Percentiles rank a stretch among this genome's conserved stretches.
Evolutionary conservation across 2,113 vertebrate genomes (phyloP).

Genomic region (Odocoileus virginianus): DNA sequence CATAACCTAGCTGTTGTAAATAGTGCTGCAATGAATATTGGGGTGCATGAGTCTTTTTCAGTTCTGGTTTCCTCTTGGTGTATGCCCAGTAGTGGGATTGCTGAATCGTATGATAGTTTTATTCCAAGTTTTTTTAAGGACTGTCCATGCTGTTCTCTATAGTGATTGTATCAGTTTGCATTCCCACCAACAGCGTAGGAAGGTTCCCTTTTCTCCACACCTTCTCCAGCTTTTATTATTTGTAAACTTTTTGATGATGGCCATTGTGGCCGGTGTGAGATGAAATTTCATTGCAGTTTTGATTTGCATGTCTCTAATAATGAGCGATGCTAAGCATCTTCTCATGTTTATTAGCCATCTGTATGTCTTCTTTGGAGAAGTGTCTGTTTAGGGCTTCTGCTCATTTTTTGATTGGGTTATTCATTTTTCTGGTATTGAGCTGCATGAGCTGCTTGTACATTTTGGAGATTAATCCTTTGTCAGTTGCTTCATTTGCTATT

Average conservation of each 20-base stretch:
- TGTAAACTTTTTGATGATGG: neutral
- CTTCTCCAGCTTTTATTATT: neutral
- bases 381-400: neutral
- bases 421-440: neutral
- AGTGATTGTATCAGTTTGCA: neutral
- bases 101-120: neutral
- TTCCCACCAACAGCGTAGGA: neutral
- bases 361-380: neutral
- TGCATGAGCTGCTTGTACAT: neutral
- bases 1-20: neutral
- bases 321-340: neutral
- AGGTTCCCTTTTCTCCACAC: neutral
- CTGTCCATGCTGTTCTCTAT: neutral
- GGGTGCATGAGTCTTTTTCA: neutral
- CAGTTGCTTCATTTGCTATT: neutral
- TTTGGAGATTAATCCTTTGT: neutral
- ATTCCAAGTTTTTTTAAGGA: neutral
- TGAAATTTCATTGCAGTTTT: neutral
- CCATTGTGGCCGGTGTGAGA: neutral
- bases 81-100: neutral
- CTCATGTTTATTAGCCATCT: neutral
- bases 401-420: neutral
- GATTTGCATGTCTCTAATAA: neutral
- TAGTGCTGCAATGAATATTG: neutral
- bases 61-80: neutral